These are phyloP conservation scores for Zaprionus ghesquierei DNA, from an alignment of 1,140 invertebrate genomes.

Conservation along the genomic window DNA sequence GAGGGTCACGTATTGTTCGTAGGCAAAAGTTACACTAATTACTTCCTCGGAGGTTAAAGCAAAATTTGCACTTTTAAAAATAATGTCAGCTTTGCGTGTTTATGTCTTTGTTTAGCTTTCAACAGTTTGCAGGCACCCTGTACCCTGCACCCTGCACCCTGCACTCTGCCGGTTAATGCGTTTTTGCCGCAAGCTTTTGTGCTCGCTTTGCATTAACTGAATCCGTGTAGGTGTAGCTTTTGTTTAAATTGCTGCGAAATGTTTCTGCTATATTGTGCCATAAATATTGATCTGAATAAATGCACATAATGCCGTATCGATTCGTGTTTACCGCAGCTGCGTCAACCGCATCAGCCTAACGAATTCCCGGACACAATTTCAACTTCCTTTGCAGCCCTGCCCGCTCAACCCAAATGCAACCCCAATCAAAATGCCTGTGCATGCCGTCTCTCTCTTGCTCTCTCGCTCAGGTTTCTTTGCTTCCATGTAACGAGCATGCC, in stretches of 20 bases:
- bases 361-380: constrained; percentile 22
- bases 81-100: constrained; percentile 82
- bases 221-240: background rate
- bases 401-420: background rate
- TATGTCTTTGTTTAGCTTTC: constrained; percentile 78
- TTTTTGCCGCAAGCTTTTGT: background rate
- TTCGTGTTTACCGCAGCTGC: constrained; percentile 3
- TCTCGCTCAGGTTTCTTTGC: constrained; percentile 2
- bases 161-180: background rate
- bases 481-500: constrained; percentile 54
- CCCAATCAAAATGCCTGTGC: constrained; percentile 62
- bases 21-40: constrained; percentile 81
- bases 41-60: constrained; percentile 82
- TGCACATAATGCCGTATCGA: background rate
- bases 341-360: constrained; percentile 21
- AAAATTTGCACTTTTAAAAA: constrained; percentile 83
- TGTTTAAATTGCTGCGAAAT: background rate
- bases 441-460: background rate
- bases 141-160: background rate
- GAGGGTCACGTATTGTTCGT: constrained; percentile 62
- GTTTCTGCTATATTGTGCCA: background rate
- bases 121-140: constrained; percentile 47
- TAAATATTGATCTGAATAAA: background rate
- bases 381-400: background rate
- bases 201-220: background rate